Percentiles rank a stretch among this genome's conserved stretches.
phyloP scores from a whole-genome alignment of 2,797 vertebrate genomes.

The Labroides dimidiatus region DNA sequence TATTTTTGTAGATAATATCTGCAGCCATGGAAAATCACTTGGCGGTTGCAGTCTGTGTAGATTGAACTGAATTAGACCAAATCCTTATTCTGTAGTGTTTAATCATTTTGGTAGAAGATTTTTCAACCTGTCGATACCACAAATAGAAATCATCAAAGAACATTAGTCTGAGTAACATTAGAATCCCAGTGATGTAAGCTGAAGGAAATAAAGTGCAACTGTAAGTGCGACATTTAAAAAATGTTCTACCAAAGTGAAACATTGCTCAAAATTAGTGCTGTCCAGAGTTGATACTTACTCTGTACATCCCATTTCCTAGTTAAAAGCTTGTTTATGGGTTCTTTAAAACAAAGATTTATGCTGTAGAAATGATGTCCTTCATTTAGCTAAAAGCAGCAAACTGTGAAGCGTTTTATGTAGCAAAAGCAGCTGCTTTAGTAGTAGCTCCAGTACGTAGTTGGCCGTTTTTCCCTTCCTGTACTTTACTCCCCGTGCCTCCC shows the following conservation, averaged over 20 bases:
- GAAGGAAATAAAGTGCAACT: background rate
- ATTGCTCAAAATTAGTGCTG: slow-evolving; percentile 27
- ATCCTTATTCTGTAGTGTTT: slow-evolving; percentile 28
- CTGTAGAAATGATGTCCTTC: slow-evolving; percentile 1
- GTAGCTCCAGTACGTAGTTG: slow-evolving; percentile 19
- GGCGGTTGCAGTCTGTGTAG: slow-evolving; percentile 13
- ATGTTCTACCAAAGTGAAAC: slow-evolving; percentile 63
- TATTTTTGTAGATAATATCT: background rate
- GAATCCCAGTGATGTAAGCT: background rate
- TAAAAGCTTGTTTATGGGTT: slow-evolving; percentile 16
- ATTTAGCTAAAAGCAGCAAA: slow-evolving; percentile 25
- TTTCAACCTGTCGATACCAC: background rate
- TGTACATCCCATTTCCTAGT: slow-evolving; percentile 14
- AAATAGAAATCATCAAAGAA: too few relatives aligned
- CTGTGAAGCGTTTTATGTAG: slow-evolving; percentile 9
- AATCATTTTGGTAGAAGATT: slow-evolving; percentile 59
- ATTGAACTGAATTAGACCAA: slow-evolving; percentile 64
- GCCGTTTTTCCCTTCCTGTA: slow-evolving; percentile 9
- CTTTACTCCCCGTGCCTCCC: slow-evolving; percentile 13
- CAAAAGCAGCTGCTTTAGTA: slow-evolving; percentile 35
- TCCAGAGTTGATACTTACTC: slow-evolving; percentile 13
- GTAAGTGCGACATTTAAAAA: background rate
- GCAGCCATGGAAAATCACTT: slow-evolving; percentile 12
- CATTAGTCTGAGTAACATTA: background rate
- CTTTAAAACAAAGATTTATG: slow-evolving; percentile 12